Evolutionary conservation across 2,888 invertebrate genomes (phyloP).

Genomic region (Gari tellinella): DNA sequence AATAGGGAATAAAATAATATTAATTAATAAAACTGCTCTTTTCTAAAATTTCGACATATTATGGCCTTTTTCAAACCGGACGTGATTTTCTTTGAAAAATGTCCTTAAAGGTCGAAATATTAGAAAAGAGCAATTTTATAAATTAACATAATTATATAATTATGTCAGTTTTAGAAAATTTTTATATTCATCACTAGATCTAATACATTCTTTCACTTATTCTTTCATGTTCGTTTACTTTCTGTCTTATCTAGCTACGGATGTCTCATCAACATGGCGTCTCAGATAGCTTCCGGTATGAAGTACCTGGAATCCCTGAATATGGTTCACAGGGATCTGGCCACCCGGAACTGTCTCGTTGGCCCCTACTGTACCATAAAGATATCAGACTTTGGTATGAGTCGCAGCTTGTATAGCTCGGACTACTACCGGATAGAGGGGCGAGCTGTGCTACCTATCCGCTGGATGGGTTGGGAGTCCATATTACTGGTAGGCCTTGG

Average conservation of each 20-base stretch:
- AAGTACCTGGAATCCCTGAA: constrained; percentile 94
- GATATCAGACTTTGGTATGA: constrained; percentile 84
- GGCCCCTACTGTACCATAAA: constrained; percentile 90
- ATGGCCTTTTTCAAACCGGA: too few relatives aligned
- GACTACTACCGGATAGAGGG: constrained; percentile 95
- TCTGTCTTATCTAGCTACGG: constrained; percentile 88
- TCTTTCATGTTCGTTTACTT: too few relatives aligned
- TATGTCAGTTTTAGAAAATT: too few relatives aligned
- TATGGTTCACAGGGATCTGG: constrained; percentile 95
- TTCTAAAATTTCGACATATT: too few relatives aligned
- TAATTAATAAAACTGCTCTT: too few relatives aligned
- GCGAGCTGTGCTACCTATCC: constrained; percentile 91
- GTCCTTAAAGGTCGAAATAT: too few relatives aligned
- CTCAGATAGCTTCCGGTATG: constrained; percentile 95
- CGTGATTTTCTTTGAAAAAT: too few relatives aligned
- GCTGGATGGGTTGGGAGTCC: constrained; percentile 96
- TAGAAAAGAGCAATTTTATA: too few relatives aligned
- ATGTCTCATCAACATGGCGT: constrained; percentile 92
- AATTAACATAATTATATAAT: too few relatives aligned
- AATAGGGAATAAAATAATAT: too few relatives aligned
- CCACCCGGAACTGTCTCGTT: constrained; percentile 94
- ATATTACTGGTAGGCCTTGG: constrained; percentile 86
- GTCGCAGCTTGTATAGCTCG: constrained; percentile 84
- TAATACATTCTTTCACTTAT: too few relatives aligned
- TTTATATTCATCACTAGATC: too few relatives aligned